Percentiles rank a stretch among this genome's conserved stretches.
phyloP scores from a whole-genome alignment of 2,113 vertebrate species.

The Hemicordylus capensis region DNA sequence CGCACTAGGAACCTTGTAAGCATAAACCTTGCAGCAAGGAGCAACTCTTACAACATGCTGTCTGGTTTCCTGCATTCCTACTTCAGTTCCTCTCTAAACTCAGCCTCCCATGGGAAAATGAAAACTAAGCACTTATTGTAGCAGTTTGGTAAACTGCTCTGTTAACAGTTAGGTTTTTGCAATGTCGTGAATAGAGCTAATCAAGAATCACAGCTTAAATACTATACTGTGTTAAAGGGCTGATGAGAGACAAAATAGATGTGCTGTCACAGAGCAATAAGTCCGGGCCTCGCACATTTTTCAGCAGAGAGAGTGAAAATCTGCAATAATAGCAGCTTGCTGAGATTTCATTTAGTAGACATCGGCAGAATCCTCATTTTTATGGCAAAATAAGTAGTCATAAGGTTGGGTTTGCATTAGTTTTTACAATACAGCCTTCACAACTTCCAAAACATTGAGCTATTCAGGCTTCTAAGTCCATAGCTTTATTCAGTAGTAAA shows the following conservation, averaged over 20 bases:
- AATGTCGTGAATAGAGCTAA: neutral
- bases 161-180: slow-evolving; percentile 11
- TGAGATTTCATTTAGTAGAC: neutral
- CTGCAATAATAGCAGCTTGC: neutral
- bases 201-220: neutral
- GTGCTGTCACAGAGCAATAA: neutral
- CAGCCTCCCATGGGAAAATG: slow-evolving; percentile 6
- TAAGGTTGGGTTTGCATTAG: neutral
- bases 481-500: too few species aligned
- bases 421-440: neutral
- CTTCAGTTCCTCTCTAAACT: slow-evolving; percentile 28
- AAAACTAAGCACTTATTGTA: neutral
- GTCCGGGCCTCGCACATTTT: neutral
- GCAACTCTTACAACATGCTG: slow-evolving; percentile 31
- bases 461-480: neutral
- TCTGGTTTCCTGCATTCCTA: slow-evolving; percentile 45
- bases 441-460: neutral
- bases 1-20: slow-evolving; percentile 13
- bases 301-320: neutral
- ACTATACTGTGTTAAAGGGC: neutral
- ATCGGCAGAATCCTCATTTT: neutral
- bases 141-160: slow-evolving; percentile 4
- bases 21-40: slow-evolving; percentile 20
- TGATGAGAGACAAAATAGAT: neutral
- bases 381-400: neutral